Evolutionary conservation across 2,888 invertebrate genomes (phyloP), one percentile per base, ranked within the genome.

Genomic region (Dryocosmus kuriphilus): DNA sequence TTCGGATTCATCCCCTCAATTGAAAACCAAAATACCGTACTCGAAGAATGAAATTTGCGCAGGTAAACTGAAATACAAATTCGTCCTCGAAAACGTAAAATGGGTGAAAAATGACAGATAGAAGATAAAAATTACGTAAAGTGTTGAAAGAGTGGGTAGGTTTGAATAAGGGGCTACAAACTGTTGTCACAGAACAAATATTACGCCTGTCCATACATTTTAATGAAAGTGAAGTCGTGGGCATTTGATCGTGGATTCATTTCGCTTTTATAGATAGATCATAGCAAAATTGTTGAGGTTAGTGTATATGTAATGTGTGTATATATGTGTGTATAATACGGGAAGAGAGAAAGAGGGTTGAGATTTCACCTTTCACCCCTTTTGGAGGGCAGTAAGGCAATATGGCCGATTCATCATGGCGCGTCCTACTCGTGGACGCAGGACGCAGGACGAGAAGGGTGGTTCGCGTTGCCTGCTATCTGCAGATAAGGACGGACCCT

Each of bases 361-460:
- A 57, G 57, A 11, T 22, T 67, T 41, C 9, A 41, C 79, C 80
- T 77, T 60, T 82, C 82, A 83, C 79, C 80, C 82, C 79, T 78
- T 83, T 81, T 80, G 41, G 80, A 84, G 85, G 85, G 80, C 85
- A 85, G 83, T 85, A 82, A 86, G 86, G 85, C 87, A 90, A 90
- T 85, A 89, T 88, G 89, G 88, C 89, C 89, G 90, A 90, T 90
- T 89, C 88, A 90, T 91, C 90, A 90, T 89, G 88, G 86, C 87
- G 86, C 87, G 82, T 88, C 81, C 82, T 83, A 82, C 77, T 83
- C 78, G 79, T 76, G 78, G 80, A 83, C 81, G 65, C 79, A 32
- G 75, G 38, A 81, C 75, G 62, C 78, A 78, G 74, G 80, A 81
- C 80, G 80, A 78, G 84, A 83, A 80, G 82, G 83, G 80, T 83